A percentile compares a stretch with the other conserved stretches of the same genome.
phyloP scores from a whole-genome alignment of 30 jellyfish, hydroid and myxozoan genomes.

The Cassiopea andromeda region DNA sequence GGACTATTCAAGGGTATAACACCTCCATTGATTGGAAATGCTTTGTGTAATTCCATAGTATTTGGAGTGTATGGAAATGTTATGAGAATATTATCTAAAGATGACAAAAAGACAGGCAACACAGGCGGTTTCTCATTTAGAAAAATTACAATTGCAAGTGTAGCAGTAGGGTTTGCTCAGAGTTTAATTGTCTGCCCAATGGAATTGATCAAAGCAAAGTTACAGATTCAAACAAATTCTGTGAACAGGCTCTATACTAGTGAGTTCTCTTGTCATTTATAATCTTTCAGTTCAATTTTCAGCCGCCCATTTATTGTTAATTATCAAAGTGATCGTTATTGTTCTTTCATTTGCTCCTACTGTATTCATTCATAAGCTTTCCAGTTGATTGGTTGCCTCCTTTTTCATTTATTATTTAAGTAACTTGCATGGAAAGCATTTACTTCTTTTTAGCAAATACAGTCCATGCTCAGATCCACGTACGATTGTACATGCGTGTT shows the following conservation, averaged over 20 bases:
- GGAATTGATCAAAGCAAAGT: constrained; percentile 83
- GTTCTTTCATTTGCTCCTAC: not conserved
- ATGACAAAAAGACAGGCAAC: constrained; percentile 12
- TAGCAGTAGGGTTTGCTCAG: constrained; percentile 79
- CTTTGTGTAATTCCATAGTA: constrained; percentile 90
- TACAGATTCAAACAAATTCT: constrained; percentile 79
- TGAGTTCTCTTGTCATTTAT: not conserved
- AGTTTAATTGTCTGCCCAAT: constrained; percentile 82
- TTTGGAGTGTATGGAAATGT: constrained; percentile 93
- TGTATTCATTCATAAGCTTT: not conserved
- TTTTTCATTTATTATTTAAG: too few species aligned
- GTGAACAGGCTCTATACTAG: constrained; percentile 67
- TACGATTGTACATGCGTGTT: too few species aligned
- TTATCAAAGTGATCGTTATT: not conserved
- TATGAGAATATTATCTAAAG: constrained; percentile 62
- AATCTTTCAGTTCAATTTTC: not conserved
- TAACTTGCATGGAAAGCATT: too few species aligned
- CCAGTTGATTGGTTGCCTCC: not conserved
- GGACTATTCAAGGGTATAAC: constrained; percentile 93
- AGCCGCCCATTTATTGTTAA: not conserved
- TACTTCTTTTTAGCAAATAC: too few species aligned
- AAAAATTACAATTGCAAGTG: constrained; percentile 67
- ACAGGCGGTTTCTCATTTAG: constrained; percentile 29
- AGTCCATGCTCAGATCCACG: too few species aligned
- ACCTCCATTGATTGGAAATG: constrained; percentile 94